These are phyloP conservation scores for Serranochromis macrocephalus DNA, from an alignment of 2,113 vertebrate genomes.

Conservation along the genomic window DNA sequence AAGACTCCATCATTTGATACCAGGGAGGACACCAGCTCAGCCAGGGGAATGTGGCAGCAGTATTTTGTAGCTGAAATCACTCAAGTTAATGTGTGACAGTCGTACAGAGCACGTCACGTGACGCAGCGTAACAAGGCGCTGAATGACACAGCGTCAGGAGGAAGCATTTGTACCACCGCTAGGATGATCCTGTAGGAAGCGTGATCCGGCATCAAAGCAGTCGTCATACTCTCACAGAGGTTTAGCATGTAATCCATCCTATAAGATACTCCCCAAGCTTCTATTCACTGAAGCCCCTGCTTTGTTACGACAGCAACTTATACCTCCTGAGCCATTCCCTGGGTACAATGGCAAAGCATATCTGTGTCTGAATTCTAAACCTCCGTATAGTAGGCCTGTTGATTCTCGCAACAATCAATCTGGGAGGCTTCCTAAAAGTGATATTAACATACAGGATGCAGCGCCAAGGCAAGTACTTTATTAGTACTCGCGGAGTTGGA, in stretches of 20 bases:
- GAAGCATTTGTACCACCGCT: neutral
- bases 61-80: neutral
- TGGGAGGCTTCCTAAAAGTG: neutral
- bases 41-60: neutral
- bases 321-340: neutral
- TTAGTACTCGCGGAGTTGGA: neutral
- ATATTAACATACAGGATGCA: neutral
- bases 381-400: neutral
- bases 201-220: slow-evolving; percentile 37
- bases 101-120: slow-evolving; percentile 10
- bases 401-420: neutral
- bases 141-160: neutral
- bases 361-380: neutral
- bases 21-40: neutral
- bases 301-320: slow-evolving; percentile 25
- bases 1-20: slow-evolving; percentile 5
- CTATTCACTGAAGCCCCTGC: neutral
- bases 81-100: neutral
- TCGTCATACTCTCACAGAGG: neutral
- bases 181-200: slow-evolving; percentile 25
- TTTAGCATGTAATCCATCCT: slow-evolving; percentile 27
- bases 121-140: neutral
- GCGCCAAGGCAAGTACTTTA: neutral
- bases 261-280: neutral
- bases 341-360: slow-evolving; percentile 6